Percentiles rank a stretch among this genome's conserved stretches.
phyloP scores from a whole-genome alignment of 1,140 invertebrate species.

The Diabrotica virgifera region DNA sequence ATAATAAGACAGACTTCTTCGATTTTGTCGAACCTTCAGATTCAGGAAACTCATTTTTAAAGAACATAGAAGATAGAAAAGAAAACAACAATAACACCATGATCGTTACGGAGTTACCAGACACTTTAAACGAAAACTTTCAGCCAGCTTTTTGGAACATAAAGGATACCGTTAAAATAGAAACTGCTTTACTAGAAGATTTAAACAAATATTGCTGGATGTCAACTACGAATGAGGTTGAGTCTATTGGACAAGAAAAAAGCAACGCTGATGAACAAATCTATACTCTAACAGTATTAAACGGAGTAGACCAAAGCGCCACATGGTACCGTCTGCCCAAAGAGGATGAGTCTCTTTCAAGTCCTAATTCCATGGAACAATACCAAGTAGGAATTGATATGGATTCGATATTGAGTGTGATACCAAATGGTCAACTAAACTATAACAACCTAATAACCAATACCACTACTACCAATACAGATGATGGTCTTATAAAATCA shows the following conservation, averaged over 20 bases:
- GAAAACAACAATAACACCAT: constrained; percentile 67
- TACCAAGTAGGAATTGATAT: constrained; percentile 59
- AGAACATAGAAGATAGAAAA: constrained; percentile 55
- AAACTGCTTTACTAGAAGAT: constrained; percentile 73
- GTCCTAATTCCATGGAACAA: constrained; percentile 56
- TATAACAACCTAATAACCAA: constrained; percentile 52
- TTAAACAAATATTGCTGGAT: constrained; percentile 79
- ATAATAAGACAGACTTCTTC: constrained; percentile 80
- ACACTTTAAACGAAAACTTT: constrained; percentile 52
- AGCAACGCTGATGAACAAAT: constrained; percentile 60
- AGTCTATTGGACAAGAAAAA: constrained; percentile 53
- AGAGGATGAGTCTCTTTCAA: constrained; percentile 57
- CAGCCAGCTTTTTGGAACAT: constrained; percentile 71
- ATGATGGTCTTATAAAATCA: constrained; percentile 55
- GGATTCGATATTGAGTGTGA: constrained; percentile 63
- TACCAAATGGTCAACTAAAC: constrained; percentile 52
- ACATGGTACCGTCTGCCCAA: constrained; percentile 54
- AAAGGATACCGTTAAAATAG: constrained; percentile 64
- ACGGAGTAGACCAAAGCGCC: constrained; percentile 52
- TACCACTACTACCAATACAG: constrained; percentile 45
- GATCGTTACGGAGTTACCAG: constrained; percentile 43
- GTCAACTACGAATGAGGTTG: constrained; percentile 54
- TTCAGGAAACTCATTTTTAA: constrained; percentile 60
- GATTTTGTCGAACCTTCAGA: constrained; percentile 80
- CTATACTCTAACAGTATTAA: constrained; percentile 65